Evolutionary conservation across 2,113 vertebrate genomes (phyloP).

Genomic region (Pelvicachromis taeniatus): DNA sequence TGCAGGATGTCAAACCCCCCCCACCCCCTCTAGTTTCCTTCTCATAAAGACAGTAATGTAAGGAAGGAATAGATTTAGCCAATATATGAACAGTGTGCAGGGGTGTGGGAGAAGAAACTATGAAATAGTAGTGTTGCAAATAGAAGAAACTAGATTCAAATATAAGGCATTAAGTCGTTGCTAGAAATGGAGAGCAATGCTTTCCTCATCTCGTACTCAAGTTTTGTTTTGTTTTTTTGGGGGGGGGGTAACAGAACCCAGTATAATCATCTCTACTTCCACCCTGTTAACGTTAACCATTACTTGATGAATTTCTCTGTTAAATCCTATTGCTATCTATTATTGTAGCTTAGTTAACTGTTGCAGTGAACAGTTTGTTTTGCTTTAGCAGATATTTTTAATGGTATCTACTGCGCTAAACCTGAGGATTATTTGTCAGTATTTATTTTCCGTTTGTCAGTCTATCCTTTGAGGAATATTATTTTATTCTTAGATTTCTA

Average conservation of each 20-base stretch:
- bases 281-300: background rate
- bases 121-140: background rate
- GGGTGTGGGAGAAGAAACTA: background rate
- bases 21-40: slow-evolving; percentile 31
- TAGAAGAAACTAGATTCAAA: background rate
- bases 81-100: background rate
- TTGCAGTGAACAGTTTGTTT: background rate
- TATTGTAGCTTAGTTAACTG: background rate
- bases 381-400: background rate
- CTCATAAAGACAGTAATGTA: background rate
- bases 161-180: background rate
- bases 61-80: background rate
- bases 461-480: background rate
- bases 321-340: too few relatives aligned
- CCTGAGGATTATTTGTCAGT: background rate
- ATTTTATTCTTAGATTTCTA: background rate
- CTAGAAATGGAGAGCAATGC: background rate
- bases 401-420: background rate
- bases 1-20: slow-evolving; percentile 34
- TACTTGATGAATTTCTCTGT: too few relatives aligned
- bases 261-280: background rate
- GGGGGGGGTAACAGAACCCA: background rate
- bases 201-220: background rate
- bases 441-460: background rate
- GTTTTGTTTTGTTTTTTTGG: background rate